Conservation (phyloP, 2,113 vertebrate species). For the Spheniscus mendiculus region DNA sequence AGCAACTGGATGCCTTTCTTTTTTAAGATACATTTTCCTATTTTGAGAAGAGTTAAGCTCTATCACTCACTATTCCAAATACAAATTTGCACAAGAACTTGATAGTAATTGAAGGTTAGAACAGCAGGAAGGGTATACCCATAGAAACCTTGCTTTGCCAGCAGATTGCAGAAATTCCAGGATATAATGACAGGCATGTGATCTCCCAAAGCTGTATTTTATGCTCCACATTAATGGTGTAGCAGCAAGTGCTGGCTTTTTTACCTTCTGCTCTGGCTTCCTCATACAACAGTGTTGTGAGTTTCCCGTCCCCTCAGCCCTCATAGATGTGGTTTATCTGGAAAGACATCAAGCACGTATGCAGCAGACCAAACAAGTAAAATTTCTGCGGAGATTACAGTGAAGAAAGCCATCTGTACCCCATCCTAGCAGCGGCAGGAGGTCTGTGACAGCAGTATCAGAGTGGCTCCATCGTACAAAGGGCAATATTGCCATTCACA, state of each 20-base stretch:
- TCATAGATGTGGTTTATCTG: neutral
- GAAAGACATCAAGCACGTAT: neutral
- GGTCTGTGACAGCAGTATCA: neutral
- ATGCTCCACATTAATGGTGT: neutral
- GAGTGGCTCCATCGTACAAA: fast-evolving
- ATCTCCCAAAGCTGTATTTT: neutral
- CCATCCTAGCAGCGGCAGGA: neutral
- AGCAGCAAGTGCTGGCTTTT: neutral
- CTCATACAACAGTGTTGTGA: neutral
- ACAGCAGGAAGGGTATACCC: neutral
- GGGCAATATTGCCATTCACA: neutral
- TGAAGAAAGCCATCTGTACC: neutral
- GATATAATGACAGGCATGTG: neutral
- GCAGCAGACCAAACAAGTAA: neutral
- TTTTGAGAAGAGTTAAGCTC: neutral
- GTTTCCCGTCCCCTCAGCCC: neutral
- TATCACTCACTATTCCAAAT: neutral
- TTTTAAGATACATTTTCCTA: neutral
- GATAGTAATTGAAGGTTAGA: neutral
- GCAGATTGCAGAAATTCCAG: neutral
- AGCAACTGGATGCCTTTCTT: neutral
- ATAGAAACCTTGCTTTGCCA: neutral
- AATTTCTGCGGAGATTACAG: neutral
- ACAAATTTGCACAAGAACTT: neutral
- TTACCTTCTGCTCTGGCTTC: neutral